Conservation (phyloP, 2,888 invertebrate genomes). For the Nemurella pictetii region DNA sequence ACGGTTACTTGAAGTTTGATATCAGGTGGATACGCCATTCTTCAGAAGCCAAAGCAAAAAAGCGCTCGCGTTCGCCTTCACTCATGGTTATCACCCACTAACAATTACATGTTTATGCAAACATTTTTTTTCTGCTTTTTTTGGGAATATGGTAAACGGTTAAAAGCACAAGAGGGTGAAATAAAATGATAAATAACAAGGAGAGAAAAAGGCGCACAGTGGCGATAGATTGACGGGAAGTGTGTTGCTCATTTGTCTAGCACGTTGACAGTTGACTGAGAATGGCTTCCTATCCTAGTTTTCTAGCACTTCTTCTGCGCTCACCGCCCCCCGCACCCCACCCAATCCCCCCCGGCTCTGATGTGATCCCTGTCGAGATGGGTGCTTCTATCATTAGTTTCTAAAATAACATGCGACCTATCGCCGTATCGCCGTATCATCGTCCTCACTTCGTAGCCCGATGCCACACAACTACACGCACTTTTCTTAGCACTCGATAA, state of each 20-base stretch:
- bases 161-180: constrained; percentile 29
- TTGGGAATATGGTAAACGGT: constrained; percentile 14
- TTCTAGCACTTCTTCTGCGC: constrained; percentile 24
- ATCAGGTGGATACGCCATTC: no score
- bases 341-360: neutral
- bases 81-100: neutral
- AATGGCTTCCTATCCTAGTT: constrained; percentile 37
- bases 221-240: constrained; percentile 36
- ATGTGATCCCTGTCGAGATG: constrained; percentile 5
- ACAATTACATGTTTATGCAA: constrained; percentile 20
- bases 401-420: constrained; percentile 24
- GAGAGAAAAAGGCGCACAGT: neutral
- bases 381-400: constrained; percentile 17
- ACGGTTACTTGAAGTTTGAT: no score
- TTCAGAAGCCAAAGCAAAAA: neutral
- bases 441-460: no score
- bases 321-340: constrained; percentile 14
- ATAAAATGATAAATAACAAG: constrained; percentile 31
- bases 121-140: neutral
- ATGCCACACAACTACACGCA: no score
- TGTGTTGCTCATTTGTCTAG: constrained; percentile 38
- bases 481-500: no score
- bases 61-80: neutral
- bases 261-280: constrained; percentile 36
- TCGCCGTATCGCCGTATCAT: neutral